Percentiles rank a stretch among this genome's conserved stretches.
Conservation (phyloP, 1,140 invertebrate species). For the Drosophila nannoptera region DNA sequence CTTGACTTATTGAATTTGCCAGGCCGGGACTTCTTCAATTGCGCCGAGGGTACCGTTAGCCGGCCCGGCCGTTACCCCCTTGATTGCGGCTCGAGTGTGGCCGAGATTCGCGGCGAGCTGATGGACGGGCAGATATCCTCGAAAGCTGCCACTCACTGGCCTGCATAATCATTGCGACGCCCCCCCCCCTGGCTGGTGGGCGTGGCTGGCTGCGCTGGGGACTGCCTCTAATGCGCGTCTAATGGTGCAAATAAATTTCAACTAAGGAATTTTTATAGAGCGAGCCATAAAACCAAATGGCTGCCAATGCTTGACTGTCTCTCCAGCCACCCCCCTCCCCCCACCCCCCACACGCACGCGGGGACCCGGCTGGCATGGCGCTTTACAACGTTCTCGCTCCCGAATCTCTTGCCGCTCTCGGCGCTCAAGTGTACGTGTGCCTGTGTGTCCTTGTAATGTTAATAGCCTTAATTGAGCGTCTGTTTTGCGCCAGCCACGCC, state of each 20-base stretch:
- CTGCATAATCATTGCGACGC: conserved; percentile 66
- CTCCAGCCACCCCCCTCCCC: not conserved
- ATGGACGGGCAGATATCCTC: conserved; percentile 2
- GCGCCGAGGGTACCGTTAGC: conserved; percentile 29
- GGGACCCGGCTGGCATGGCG: not conserved
- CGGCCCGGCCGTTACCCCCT: not conserved
- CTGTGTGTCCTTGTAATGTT: conserved; percentile 62
- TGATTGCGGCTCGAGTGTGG: not conserved
- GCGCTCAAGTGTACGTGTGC: conserved; percentile 19
- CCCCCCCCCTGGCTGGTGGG: conserved; percentile 29
- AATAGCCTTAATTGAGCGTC: conserved; percentile 77
- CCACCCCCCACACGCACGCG: no score
- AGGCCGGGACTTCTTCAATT: conserved; percentile 44
- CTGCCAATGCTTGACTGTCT: conserved; percentile 62
- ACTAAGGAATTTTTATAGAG: conserved; percentile 78
- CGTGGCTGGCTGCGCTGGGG: conserved; percentile 33
- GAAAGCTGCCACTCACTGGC: conserved; percentile 39
- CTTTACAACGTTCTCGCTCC: no score
- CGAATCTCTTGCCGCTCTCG: not conserved
- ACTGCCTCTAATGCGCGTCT: conserved; percentile 69
- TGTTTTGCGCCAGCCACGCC: conserved; percentile 58
- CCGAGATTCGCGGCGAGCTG: not conserved
- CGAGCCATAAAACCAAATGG: conserved; percentile 73
- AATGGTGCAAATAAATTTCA: conserved; percentile 77
- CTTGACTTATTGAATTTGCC: conserved; percentile 73